phyloP scores from a whole-genome alignment of 2,888 invertebrate species.

The Papilio protenor region DNA sequence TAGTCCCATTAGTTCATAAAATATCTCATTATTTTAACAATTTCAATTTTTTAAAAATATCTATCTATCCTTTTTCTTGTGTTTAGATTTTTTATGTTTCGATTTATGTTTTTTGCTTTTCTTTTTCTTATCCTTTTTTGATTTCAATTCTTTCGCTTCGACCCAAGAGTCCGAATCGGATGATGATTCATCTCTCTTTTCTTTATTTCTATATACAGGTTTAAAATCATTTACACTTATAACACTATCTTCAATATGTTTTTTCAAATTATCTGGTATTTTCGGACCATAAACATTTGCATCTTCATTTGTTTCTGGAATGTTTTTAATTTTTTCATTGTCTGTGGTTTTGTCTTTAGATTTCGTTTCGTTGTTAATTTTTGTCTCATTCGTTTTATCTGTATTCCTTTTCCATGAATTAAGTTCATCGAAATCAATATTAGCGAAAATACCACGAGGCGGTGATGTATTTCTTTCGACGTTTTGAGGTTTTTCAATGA shows the following conservation, averaged over 20 bases:
- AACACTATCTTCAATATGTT: slow-evolving; percentile 55
- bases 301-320: slow-evolving; percentile 40
- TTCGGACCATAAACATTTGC: slow-evolving; percentile 83
- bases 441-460: slow-evolving; percentile 89
- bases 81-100: slow-evolving; percentile 74
- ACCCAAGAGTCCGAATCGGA: slow-evolving; percentile 81
- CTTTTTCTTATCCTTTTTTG: slow-evolving; percentile 73
- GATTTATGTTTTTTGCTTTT: slow-evolving; percentile 77
- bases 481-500: slow-evolving; percentile 79
- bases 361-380: slow-evolving; percentile 41
- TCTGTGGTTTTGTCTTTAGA: slow-evolving; percentile 46
- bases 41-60: neutral
- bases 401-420: slow-evolving; percentile 74
- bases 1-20: neutral
- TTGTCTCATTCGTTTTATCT: slow-evolving; percentile 46
- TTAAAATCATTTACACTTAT: slow-evolving; percentile 49
- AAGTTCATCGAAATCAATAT: slow-evolving; percentile 85
- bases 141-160: slow-evolving; percentile 57
- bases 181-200: slow-evolving; percentile 58
- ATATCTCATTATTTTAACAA: neutral
- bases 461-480: slow-evolving; percentile 87
- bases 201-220: slow-evolving; percentile 57
- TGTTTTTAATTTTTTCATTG: slow-evolving; percentile 5
- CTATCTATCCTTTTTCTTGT: slow-evolving; percentile 73
- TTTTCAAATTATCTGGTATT: slow-evolving; percentile 79